A percentile compares a stretch with the other conserved stretches of the same genome.
These are phyloP conservation scores for Papilio gigon DNA, from an alignment of 2,888 invertebrate species.

Conservation along the genomic window DNA sequence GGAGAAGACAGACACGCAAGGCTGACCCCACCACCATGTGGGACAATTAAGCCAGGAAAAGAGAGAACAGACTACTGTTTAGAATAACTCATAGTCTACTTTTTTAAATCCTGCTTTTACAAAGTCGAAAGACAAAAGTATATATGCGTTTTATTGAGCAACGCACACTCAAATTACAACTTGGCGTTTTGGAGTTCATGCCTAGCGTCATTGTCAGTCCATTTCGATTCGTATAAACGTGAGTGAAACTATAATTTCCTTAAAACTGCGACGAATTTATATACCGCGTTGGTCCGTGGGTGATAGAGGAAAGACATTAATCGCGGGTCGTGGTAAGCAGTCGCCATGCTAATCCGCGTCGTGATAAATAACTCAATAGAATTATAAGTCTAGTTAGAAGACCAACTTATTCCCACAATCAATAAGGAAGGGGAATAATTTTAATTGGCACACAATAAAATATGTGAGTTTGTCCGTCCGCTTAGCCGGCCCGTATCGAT, in stretches of 20 bases:
- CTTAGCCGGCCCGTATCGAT: conserved; percentile 59
- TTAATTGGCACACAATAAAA: conserved; percentile 80
- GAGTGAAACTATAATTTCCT: neutral
- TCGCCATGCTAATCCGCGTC: conserved; percentile 7
- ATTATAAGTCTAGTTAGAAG: conserved; percentile 45
- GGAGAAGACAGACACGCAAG: no score
- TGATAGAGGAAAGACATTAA: neutral
- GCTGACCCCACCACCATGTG: no score
- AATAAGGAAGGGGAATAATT: conserved; percentile 66
- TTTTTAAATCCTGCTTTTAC: no score
- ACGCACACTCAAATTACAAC: no score
- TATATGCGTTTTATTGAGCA: no score
- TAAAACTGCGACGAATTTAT: neutral
- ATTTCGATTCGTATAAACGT: neutral
- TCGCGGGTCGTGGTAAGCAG: conserved; percentile 10
- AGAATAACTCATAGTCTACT: no score
- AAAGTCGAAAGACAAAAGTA: no score
- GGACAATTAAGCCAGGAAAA: no score
- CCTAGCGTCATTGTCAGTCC: no score
- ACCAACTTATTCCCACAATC: conserved; percentile 53
- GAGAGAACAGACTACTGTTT: no score
- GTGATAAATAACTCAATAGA: conserved; percentile 32
- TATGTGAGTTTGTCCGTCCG: conserved; percentile 66
- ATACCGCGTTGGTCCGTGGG: neutral
- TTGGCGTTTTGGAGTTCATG: no score